A percentile compares a stretch with the other conserved stretches of the same genome.
phyloP scores from a whole-genome alignment of 2,888 invertebrate genomes.

The Gerris lacustris region DNA sequence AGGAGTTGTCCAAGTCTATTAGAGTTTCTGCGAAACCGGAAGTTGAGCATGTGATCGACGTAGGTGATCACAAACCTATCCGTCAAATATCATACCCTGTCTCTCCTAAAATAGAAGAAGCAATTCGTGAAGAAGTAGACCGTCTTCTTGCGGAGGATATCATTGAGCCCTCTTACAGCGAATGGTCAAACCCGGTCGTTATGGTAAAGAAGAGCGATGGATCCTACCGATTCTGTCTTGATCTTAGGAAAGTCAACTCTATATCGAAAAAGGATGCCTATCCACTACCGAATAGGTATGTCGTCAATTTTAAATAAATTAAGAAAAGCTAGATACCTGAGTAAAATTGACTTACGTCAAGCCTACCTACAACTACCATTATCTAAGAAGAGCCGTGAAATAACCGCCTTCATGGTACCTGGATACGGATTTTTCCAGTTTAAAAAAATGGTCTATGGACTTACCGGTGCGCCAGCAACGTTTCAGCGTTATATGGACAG shows the following conservation, averaged over 20 bases:
- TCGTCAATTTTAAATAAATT: not conserved
- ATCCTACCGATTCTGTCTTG: conserved; percentile 1
- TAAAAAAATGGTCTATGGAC: not conserved
- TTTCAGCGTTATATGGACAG: conserved; percentile 4
- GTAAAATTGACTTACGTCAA: conserved; percentile 2
- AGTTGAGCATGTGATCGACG: conserved; percentile 1
- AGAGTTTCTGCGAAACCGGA: not conserved
- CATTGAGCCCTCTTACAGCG: conserved; percentile 4
- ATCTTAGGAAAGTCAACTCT: not conserved
- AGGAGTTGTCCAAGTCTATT: not conserved
- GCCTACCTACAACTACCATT: not conserved
- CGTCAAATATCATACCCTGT: conserved; percentile 6
- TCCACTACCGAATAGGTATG: not conserved
- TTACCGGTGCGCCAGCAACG: conserved; percentile 7
- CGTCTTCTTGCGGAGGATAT: conserved; percentile 1
- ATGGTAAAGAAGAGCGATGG: not conserved
- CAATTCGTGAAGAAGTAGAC: not conserved
- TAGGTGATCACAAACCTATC: conserved; percentile 4
- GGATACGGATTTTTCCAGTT: not conserved
- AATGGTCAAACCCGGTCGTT: conserved; percentile 7
- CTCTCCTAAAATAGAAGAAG: conserved; percentile 8
- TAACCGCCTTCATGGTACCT: not conserved
- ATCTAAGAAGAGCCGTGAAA: conserved; percentile 1
- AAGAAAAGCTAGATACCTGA: not conserved
- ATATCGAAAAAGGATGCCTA: not conserved